Percentiles rank a stretch among this genome's conserved stretches.
phyloP scores from a whole-genome alignment of 2,888 invertebrate species.

The Bombylius discolor region DNA sequence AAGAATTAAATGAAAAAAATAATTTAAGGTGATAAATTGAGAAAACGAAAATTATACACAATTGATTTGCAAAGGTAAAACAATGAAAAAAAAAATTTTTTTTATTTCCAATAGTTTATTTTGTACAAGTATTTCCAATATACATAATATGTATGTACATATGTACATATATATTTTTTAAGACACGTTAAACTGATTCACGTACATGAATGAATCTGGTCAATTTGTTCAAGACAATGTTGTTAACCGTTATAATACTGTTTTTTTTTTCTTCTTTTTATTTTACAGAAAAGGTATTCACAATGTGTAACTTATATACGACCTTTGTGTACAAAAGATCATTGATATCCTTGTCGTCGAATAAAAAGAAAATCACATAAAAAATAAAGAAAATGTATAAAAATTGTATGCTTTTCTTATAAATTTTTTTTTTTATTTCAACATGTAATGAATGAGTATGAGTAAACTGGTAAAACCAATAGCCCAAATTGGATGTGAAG shows the following conservation, averaged over 20 bases:
- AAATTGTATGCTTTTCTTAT: not conserved
- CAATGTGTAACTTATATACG: not conserved
- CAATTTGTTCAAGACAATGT: not conserved
- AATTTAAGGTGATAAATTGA: too few relatives aligned
- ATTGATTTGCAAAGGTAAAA: too few relatives aligned
- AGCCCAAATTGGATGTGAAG: slow-evolving; percentile 16
- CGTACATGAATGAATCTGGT: not conserved
- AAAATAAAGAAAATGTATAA: not conserved
- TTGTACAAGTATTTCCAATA: too few relatives aligned
- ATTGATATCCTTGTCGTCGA: not conserved
- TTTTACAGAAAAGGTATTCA: not conserved
- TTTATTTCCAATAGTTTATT: too few relatives aligned
- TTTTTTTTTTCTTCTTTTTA: not conserved
- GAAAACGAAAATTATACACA: too few relatives aligned
- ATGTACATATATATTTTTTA: too few relatives aligned
- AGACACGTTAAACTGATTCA: too few relatives aligned
- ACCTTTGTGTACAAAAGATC: not conserved
- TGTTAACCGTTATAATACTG: not conserved
- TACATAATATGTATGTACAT: too few relatives aligned
- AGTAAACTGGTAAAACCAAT: slow-evolving; percentile 10
- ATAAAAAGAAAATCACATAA: too few relatives aligned
- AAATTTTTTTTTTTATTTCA: too few relatives aligned
- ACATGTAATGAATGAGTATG: not conserved
- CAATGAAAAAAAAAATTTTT: too few relatives aligned
- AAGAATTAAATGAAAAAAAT: too few relatives aligned